Evolutionary conservation across 2,888 invertebrate species (phyloP), one percentile per base, ranked within the genome.

Genomic region (Phoenoteleia sp.): DNA sequence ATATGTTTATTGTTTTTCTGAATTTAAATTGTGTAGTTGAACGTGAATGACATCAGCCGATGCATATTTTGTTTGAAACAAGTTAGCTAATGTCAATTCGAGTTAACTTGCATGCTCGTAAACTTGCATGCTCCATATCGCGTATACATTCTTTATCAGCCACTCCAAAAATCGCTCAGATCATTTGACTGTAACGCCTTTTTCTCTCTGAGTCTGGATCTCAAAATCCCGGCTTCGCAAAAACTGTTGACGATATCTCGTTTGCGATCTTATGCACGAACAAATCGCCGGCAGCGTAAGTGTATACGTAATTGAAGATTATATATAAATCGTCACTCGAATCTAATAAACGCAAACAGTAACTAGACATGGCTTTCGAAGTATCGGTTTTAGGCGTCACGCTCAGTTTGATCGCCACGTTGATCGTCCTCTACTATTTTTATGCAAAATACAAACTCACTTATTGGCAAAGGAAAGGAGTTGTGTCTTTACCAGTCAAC

Each of bases 391-490:
- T 60, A 7, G 27, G 80, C 15, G 6, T 87, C 6, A 82, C 79
- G 1, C 19, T 89, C 17, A 64, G 72, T 13, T 27, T 88, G 0
- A 33, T 87, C 1, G 47, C 79, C 19, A 54, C 85, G 0, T 49
- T 67, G 4, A 3, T 86, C n/a, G 6, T 77, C 1, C 60, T 87
- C 0, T 89, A 86, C 13, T 85, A 17, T 42, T n/a, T 84, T 0
- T 89, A 90, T 62, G 87, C 90, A 0, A 83, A 66, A 15, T 90
- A 92, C 85, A 93, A 92, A 69, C 84, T 92, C 7, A 90, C 62
- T 23, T 93, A 93, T 64, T 93, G 92, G 93, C 90, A 88, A 23
- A 81, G 90, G 9, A 89, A 90, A 3, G 92, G 92, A 0, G 91
- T 92, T 4, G 90, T 91, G 9, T 90, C 89, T 5, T 71, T 92